Percentiles rank a stretch among this genome's conserved stretches.
phyloP scores from a whole-genome alignment of 2,113 vertebrate species.

The Thomomys bottae region DNA sequence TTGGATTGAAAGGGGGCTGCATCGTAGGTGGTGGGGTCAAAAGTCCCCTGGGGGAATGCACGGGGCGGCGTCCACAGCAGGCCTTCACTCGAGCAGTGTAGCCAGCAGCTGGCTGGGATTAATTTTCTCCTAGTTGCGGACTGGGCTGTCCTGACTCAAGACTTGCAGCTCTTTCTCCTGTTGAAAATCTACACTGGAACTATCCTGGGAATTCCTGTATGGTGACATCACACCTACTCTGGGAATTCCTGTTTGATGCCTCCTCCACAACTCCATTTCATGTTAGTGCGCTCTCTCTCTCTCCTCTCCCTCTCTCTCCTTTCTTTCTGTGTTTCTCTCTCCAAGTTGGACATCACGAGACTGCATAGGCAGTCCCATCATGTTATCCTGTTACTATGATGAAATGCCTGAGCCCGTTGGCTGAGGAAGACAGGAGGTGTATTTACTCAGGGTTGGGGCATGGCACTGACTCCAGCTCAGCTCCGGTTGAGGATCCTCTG shows the following conservation, averaged over 20 bases:
- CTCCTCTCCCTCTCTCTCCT: background rate
- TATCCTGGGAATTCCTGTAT: background rate
- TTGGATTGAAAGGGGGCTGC: background rate
- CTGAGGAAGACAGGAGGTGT: background rate
- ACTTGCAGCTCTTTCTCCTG: background rate
- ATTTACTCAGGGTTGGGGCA: background rate
- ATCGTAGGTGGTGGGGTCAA: background rate
- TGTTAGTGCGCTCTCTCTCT: accelerated
- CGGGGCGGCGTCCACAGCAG: background rate
- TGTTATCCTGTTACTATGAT: background rate
- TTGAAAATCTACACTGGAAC: background rate
- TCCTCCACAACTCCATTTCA: background rate
- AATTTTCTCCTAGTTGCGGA: background rate
- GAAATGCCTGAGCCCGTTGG: background rate
- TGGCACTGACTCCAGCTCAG: background rate
- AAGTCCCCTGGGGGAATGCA: background rate
- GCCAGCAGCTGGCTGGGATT: background rate
- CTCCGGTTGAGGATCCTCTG: background rate
- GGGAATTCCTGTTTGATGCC: background rate
- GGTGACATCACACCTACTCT: too few relatives aligned
- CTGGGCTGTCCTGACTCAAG: background rate
- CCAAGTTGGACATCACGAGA: too few relatives aligned
- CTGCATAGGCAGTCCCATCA: too few relatives aligned
- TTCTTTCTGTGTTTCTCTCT: too few relatives aligned
- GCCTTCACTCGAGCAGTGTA: background rate